Conservation (phyloP, 1,140 invertebrate genomes). For the Goniozus legneri region DNA sequence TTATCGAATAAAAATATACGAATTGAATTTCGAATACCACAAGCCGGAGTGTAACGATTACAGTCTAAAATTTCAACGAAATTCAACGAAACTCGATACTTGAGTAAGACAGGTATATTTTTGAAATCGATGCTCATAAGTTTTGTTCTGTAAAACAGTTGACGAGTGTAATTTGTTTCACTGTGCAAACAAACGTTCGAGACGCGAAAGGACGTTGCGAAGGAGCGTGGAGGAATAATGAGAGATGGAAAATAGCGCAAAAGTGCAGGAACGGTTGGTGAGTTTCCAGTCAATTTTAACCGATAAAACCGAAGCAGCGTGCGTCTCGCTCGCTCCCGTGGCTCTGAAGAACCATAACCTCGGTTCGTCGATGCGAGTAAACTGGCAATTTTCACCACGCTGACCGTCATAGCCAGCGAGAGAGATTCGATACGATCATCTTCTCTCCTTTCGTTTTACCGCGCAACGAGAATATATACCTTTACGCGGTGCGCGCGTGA, state of each 20-base stretch:
- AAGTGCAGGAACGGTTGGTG: conserved; percentile 16
- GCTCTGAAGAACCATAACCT: background rate
- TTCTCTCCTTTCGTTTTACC: conserved; percentile 1
- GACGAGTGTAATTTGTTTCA: too few relatives aligned
- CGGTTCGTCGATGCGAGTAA: conserved; percentile 12
- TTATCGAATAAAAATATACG: too few relatives aligned
- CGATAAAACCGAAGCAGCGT: conserved; percentile 32
- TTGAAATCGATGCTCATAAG: too few relatives aligned
- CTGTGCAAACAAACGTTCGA: background rate
- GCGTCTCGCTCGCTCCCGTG: conserved; percentile 12
- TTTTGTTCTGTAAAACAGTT: too few relatives aligned
- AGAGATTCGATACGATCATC: conserved; percentile 23
- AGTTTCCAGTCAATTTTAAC: conserved; percentile 35
- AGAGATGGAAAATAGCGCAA: conserved; percentile 8
- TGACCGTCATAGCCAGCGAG: conserved; percentile 7
- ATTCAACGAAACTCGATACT: too few relatives aligned
- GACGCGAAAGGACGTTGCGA: background rate
- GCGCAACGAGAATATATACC: conserved; percentile 3
- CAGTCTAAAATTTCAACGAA: too few relatives aligned
- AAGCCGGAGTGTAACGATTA: too few relatives aligned
- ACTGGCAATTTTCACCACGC: conserved; percentile 36
- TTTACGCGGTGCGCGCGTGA: conserved; percentile 13
- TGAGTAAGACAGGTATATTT: too few relatives aligned
- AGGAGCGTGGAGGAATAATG: background rate
- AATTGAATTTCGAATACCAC: too few relatives aligned